phyloP scores from a whole-genome alignment of 2,797 vertebrate species.

The Diceros bicornis region DNA sequence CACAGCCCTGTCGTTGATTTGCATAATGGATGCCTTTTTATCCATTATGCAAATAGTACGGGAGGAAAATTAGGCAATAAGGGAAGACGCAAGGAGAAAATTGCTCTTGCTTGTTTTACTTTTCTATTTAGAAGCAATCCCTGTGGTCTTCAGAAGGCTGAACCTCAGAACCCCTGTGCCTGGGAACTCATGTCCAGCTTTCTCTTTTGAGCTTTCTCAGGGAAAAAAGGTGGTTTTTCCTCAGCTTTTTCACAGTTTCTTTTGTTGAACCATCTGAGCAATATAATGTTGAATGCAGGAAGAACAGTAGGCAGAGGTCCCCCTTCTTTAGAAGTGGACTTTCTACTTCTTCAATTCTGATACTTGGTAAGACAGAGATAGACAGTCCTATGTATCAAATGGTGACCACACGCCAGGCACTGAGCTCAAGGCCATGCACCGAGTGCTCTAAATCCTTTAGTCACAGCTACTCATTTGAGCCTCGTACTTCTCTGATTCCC shows the following conservation, averaged over 20 bases:
- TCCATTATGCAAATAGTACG: slow-evolving; percentile 82
- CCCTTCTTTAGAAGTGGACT: slow-evolving; percentile 11
- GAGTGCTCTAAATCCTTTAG: not conserved
- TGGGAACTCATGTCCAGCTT: slow-evolving; percentile 34
- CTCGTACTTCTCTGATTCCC: not conserved
- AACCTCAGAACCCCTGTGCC: not conserved
- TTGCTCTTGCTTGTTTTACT: slow-evolving; percentile 79
- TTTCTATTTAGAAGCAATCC: slow-evolving; percentile 77
- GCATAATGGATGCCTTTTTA: slow-evolving; percentile 83
- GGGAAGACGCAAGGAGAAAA: slow-evolving; percentile 77
- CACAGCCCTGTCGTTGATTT: slow-evolving; percentile 67
- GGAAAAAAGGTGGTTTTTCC: not conserved
- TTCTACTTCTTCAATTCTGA: not conserved
- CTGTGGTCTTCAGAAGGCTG: slow-evolving; percentile 57
- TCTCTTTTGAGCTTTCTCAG: not conserved
- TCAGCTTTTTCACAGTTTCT: slow-evolving; percentile 53
- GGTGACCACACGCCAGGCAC: not conserved
- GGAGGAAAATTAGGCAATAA: slow-evolving; percentile 82
- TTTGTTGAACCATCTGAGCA: not conserved
- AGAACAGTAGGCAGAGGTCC: not conserved
- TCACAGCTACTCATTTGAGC: not conserved
- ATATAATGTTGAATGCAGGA: not conserved
- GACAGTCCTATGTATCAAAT: not conserved
- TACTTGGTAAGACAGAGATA: not conserved
- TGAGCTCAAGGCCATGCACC: not conserved